These are phyloP conservation scores for Pseudocheirus occidentalis DNA, from an alignment of 2,797 vertebrate species.

Conservation along the genomic window DNA sequence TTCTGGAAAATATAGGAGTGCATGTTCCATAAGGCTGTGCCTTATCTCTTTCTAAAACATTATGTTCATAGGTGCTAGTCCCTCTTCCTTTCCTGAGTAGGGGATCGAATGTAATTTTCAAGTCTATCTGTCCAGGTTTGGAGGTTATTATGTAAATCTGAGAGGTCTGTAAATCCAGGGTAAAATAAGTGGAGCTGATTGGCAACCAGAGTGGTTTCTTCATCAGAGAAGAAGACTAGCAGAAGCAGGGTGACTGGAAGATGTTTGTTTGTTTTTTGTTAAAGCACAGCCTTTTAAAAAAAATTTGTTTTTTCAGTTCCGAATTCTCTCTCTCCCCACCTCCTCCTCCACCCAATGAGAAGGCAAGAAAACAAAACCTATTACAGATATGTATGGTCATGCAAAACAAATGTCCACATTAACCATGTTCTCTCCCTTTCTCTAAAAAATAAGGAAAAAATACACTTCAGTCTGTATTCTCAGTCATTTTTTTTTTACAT, in stretches of 20 bases:
- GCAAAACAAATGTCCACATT: not conserved
- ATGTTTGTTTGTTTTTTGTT: not conserved
- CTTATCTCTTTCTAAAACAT: not conserved
- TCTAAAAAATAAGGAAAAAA: not conserved
- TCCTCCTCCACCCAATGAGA: not conserved
- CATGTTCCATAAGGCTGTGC: not conserved
- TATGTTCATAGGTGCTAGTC: not conserved
- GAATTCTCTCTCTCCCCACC: not conserved
- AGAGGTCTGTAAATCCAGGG: not conserved
- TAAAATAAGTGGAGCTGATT: not conserved
- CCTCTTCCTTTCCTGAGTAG: not conserved
- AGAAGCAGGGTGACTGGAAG: not conserved
- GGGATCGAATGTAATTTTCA: not conserved
- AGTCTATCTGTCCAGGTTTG: not conserved
- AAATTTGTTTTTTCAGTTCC: not conserved
- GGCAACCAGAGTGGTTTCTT: not conserved
- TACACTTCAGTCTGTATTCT: not conserved
- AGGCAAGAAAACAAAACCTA: not conserved
- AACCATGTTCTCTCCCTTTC: not conserved
- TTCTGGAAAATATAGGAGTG: not conserved
- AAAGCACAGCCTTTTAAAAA: not conserved
- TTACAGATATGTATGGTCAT: not conserved
- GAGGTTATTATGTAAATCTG: not conserved
- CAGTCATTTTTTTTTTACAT: not conserved
- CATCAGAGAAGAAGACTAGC: not conserved